Evolutionary conservation across 2,797 vertebrate genomes (phyloP).

Genomic region (Macrochelys suwanniensis): DNA sequence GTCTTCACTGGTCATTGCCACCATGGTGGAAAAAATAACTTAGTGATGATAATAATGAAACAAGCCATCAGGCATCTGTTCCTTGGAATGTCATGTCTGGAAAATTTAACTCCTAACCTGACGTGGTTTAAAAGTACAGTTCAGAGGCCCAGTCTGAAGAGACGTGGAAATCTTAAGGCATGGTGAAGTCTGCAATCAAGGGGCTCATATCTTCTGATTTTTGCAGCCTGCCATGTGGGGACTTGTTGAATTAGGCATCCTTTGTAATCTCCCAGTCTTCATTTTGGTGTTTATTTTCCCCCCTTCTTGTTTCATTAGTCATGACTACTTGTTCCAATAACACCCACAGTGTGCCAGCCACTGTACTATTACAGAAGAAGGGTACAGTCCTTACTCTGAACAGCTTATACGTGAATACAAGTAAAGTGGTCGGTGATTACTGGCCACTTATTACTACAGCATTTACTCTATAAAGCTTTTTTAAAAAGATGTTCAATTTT

Average conservation of each 20-base stretch:
- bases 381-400: not conserved
- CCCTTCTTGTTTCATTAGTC: not conserved
- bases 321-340: not conserved
- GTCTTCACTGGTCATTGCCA: not conserved
- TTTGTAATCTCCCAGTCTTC: not conserved
- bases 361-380: not conserved
- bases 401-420: not conserved
- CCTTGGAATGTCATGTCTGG: not conserved
- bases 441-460: not conserved
- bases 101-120: not conserved
- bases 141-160: not conserved
- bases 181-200: not conserved
- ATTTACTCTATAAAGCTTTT: not conserved
- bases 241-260: not conserved
- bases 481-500: not conserved
- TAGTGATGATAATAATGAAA: constrained; percentile 19
- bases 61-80: not conserved
- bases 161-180: constrained; percentile 19
- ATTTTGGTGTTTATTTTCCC: not conserved
- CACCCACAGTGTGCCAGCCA: not conserved
- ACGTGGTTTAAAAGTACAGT: not conserved
- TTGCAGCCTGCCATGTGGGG: not conserved
- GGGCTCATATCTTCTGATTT: not conserved
- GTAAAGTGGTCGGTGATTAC: not conserved
- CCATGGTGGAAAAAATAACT: not conserved